Evolutionary conservation across 2,113 vertebrate species (phyloP), one percentile per base, ranked within the genome.

Genomic region (Equus przewalskii): DNA sequence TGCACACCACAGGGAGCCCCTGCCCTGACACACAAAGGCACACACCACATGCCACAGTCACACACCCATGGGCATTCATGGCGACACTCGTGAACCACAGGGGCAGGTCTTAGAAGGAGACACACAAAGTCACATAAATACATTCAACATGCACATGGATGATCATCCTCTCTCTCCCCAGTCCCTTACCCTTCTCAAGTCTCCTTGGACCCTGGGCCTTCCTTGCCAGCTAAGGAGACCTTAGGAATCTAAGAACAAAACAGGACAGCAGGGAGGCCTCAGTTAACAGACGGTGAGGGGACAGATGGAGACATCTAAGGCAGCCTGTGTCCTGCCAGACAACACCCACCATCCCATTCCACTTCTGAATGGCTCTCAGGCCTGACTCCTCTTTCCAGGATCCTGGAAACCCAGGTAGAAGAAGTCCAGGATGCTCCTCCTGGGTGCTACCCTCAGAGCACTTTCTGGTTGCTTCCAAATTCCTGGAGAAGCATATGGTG

Each of bases 11-110:
- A 64, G 92, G 92, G 95, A 97, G 91, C 81, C 87, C 89, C 90
- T 90, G 15, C 73, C 54, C 70, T 36, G 28, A 96, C 49, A 96
- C 96, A 97, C 90, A 96, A 51, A 97, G 78, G 51, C 90, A 91
- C 65, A 91, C 21, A 91, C 41, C n/a, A 26, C 87, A 93, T 86
- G 93, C 83, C 80, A 96, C 64, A 79, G 62, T 85, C 83, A 91
- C 49, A 88, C 5, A 78, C 28, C 46, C 92, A 75, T 94, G 96
- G 94, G 67, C 49, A 82, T 56, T 93, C 76, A 64, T 67, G 64
- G 84, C 0, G 7, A 93, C 96, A 88, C 12, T 51, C 73, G 65
- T 14, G 73, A 65, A 49, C 46, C 85, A 85, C 69, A 86, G 46
- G 70, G 64, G 24, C 82, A 80, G 79, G 72, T 91, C 56, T 85